Evolutionary conservation across 2,113 vertebrate species (phyloP), one percentile per base, ranked within the genome.

Genomic region (Eulacestoma nigropectus): DNA sequence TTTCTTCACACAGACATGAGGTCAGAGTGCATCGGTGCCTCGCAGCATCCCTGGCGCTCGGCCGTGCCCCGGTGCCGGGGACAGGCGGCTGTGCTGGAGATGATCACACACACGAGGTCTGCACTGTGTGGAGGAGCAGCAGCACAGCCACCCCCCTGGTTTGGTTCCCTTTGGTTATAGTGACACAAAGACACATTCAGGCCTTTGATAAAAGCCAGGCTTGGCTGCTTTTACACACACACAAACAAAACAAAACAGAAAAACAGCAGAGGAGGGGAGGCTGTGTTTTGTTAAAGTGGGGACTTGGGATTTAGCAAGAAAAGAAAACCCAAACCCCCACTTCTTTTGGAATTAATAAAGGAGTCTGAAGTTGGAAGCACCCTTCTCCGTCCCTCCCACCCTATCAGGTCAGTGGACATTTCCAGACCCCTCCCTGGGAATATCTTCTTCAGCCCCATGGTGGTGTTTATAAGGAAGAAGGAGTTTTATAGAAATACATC

Each of bases 191-290:
- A n/a, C 82, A 82, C 84, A 78, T 94, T 76, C 72, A 92, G 80
- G 70, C 37, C 70, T 93, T 84, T 95, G 96, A 95, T 94, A 73
- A 73, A 96, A 95, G 87, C 93, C 94, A 97, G 94, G 75, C 89
- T 91, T 59, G 80, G 67, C 84, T 4, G 25, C 41, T 84, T 89
- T 57, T 83, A 41, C 23, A n/a, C 79, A 78, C 25, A 59, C 39
- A 22, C 44, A 73, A 37, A 53, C n/a, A 10, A 23, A 63, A 62
- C 39, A 65, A 52, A 57, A 64, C 26, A 33, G 60, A 22, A 52
- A 35, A 70, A 53, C 13, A 56, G 46, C 56, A 47, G 69, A 52
- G 42, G 47, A 62, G 46, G 56, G 64, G 53, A 77, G 76, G 50
- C 77, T 93, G 82, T 52, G 73, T 62, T 93, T 77, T 84, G 53